Conservation (phyloP, 1,140 invertebrate genomes). For the Camponotus vicinus region DNA sequence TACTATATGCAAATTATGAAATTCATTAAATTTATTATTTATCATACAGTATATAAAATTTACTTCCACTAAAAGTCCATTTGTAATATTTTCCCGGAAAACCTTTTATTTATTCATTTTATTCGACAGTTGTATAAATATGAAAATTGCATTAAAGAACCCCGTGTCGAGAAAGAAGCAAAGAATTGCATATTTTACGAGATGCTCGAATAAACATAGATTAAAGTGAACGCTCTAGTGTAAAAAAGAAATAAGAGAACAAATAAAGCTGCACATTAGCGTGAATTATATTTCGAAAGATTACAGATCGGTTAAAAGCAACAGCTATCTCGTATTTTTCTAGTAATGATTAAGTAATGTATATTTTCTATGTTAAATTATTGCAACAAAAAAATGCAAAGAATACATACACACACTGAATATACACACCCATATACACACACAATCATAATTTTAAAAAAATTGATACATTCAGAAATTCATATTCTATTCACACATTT, state of each 20-base stretch:
- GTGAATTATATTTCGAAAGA: conserved; percentile 2
- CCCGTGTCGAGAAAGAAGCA: background rate
- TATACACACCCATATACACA: background rate
- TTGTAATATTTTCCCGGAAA: background rate
- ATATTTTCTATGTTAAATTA: background rate
- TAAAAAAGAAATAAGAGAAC: background rate
- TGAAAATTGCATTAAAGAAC: background rate
- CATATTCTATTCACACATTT: background rate
- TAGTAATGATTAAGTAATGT: background rate
- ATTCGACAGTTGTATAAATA: background rate
- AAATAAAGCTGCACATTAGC: background rate
- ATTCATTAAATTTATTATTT: conserved; percentile 2
- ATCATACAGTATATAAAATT: background rate
- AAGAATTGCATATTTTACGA: background rate
- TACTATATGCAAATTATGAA: background rate
- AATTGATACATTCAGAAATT: background rate
- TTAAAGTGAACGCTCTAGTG: background rate
- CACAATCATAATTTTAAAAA: background rate
- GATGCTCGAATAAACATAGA: background rate
- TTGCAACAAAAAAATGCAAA: background rate
- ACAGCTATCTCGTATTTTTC: conserved; percentile 7
- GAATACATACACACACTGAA: background rate
- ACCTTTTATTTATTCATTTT: conserved; percentile 13
- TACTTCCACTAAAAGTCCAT: background rate
- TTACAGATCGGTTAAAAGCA: background rate